Conservation (phyloP, 2,113 vertebrate genomes). For the Cyphomyrus discorhynchus region DNA sequence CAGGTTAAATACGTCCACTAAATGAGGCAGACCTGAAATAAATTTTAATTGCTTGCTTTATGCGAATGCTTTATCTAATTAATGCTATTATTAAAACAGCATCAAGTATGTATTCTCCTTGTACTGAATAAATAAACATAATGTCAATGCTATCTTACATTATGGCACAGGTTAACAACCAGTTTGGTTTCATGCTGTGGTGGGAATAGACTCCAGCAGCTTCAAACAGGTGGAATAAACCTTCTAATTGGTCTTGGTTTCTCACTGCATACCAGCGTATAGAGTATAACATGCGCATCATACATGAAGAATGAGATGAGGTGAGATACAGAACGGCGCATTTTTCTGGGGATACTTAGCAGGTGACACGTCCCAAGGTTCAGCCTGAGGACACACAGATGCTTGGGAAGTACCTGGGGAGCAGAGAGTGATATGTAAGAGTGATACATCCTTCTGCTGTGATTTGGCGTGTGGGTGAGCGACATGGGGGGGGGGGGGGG, state of each 20-base stretch:
- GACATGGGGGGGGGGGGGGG: not conserved
- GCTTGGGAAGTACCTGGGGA: not conserved
- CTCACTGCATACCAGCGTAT: not conserved
- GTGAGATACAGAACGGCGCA: too few relatives aligned
- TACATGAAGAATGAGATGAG: not conserved
- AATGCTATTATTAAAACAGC: not conserved
- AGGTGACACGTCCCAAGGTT: not conserved
- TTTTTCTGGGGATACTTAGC: not conserved
- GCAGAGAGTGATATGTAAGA: not conserved
- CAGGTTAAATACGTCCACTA: not conserved
- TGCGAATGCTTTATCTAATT: not conserved
- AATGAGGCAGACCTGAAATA: not conserved
- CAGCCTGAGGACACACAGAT: not conserved
- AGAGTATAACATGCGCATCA: not conserved
- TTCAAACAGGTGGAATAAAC: not conserved
- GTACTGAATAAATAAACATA: not conserved
- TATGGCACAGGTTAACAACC: conserved; percentile 1
- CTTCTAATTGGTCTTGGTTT: not conserved
- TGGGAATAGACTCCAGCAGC: not conserved
- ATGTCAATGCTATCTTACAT: not conserved
- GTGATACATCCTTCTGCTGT: not conserved
- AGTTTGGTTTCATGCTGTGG: not conserved
- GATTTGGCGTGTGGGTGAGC: not conserved
- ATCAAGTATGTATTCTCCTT: not conserved
- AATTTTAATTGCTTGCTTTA: not conserved